Conservation (phyloP, 2,888 invertebrate genomes). For the Diaperis boleti region DNA sequence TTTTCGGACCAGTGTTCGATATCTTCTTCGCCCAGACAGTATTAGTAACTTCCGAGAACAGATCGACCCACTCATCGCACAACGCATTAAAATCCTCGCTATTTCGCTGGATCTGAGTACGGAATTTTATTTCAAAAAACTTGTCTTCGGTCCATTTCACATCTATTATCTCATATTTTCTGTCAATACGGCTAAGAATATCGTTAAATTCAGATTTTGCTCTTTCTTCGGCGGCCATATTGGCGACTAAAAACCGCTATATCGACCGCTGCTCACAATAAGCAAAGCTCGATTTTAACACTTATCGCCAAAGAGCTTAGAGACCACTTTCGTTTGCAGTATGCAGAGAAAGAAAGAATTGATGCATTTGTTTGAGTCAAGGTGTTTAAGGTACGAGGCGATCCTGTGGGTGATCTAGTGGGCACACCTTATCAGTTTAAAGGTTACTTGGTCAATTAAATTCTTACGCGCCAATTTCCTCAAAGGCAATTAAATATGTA, state of each 20-base stretch:
- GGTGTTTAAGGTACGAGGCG: not conserved
- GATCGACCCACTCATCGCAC: slow-evolving; percentile 65
- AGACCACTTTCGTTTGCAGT: not conserved
- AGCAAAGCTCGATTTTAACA: not conserved
- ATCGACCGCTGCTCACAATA: slow-evolving; percentile 8
- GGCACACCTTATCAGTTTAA: not conserved
- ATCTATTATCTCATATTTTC: slow-evolving; percentile 63
- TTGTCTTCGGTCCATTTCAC: slow-evolving; percentile 62
- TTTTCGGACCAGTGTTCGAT: slow-evolving; percentile 65
- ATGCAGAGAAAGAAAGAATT: slow-evolving; percentile 31
- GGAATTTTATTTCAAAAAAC: slow-evolving; percentile 63
- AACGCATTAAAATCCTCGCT: slow-evolving; percentile 63
- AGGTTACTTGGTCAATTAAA: not conserved
- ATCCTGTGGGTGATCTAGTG: not conserved
- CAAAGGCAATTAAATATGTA: no score
- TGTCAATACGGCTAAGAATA: slow-evolving; percentile 59
- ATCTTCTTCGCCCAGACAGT: slow-evolving; percentile 66
- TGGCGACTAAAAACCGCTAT: slow-evolving; percentile 27
- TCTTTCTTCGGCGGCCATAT: slow-evolving; percentile 55
- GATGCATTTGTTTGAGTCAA: slow-evolving; percentile 30
- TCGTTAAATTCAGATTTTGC: slow-evolving; percentile 61
- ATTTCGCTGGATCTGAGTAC: slow-evolving; percentile 62
- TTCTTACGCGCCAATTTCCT: no score
- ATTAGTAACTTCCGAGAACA: slow-evolving; percentile 62
- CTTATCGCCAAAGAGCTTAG: not conserved